A percentile compares a stretch with the other conserved stretches of the same genome.
Conservation (phyloP, 2,113 vertebrate genomes). For the Nothoprocta perdicaria region DNA sequence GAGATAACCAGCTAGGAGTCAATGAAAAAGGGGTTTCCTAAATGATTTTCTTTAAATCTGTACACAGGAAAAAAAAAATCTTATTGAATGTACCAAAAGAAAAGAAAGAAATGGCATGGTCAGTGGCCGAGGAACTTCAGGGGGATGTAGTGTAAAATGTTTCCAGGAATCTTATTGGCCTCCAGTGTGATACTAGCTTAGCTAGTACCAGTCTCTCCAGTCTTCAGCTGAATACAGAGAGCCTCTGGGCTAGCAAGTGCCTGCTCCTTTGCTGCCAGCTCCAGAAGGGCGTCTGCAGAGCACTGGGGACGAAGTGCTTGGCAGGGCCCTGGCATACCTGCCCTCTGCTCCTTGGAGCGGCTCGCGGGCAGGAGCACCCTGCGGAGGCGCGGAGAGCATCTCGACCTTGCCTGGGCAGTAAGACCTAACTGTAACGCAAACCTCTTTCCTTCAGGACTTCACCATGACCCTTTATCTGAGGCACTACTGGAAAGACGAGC, state of each 20-base stretch:
- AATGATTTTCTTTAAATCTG: neutral
- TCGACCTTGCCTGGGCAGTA: neutral
- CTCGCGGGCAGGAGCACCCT: neutral
- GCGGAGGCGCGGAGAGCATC: neutral
- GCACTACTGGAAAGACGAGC: slow-evolving; percentile 97
- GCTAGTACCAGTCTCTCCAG: neutral
- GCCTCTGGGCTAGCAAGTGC: neutral
- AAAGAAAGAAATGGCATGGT: neutral
- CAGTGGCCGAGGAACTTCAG: neutral
- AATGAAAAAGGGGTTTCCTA: neutral
- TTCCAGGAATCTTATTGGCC: neutral
- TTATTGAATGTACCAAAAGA: neutral
- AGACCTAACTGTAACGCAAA: neutral
- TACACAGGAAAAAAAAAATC: neutral
- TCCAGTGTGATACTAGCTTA: neutral
- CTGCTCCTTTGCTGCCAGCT: neutral
- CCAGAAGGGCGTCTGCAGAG: neutral
- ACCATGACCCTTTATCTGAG: slow-evolving; percentile 96
- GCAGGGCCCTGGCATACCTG: neutral
- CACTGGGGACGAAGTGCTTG: rapidly evolving
- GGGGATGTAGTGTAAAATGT: neutral
- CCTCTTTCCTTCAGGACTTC: slow-evolving; percentile 84
- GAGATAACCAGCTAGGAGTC: neutral
- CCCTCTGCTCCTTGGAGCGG: neutral
- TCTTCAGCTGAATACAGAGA: rapidly evolving